Percentiles rank a stretch among this genome's conserved stretches.
Conservation (phyloP, 2,888 invertebrate species). For the Aphodius granarius region DNA sequence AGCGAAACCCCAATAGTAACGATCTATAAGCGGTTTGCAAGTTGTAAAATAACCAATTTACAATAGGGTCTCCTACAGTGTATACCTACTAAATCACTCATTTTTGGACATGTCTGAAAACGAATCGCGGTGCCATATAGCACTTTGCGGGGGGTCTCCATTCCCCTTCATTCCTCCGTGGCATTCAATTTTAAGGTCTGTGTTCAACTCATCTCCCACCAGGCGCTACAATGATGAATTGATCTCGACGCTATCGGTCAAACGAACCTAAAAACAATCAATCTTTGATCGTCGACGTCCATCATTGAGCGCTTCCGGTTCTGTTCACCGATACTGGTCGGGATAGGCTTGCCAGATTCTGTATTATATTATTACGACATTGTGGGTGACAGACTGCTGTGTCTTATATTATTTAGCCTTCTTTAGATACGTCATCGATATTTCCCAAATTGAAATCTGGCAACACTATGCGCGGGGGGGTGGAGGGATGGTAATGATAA, state of each 20-base stretch:
- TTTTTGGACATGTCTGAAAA: neutral
- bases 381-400: no score
- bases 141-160: neutral
- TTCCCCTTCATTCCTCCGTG: neutral
- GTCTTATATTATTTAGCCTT: no score
- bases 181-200: neutral
- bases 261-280: neutral
- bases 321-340: neutral
- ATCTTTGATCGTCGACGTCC: neutral
- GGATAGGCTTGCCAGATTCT: no score
- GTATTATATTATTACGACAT: no score
- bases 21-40: neutral
- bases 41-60: neutral
- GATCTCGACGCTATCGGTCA: neutral
- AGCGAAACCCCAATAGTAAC: neutral
- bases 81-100: neutral
- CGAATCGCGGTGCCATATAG: neutral
- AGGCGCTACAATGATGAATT: neutral
- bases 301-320: neutral
- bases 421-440: no score
- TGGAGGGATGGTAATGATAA: neutral
- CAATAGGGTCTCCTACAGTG: neutral
- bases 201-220: neutral
- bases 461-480: no score
- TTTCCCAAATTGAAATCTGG: no score